Conservation (phyloP, 2,888 invertebrate species). For the Himalopsyche kuldschensis region DNA sequence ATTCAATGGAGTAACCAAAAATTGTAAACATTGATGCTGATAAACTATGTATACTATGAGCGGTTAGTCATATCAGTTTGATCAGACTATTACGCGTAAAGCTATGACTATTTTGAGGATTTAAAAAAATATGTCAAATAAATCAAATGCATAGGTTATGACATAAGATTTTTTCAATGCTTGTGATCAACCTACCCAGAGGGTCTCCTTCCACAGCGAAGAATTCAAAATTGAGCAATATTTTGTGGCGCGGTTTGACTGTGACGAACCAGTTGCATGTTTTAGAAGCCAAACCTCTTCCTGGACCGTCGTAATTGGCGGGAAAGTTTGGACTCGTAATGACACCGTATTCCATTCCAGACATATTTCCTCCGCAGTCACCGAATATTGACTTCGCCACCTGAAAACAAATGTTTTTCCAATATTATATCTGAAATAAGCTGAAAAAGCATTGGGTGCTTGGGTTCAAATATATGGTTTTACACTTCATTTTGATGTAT, state of each 20-base stretch:
- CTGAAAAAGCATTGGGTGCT: too few species aligned
- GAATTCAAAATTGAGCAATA: conserved; percentile 87
- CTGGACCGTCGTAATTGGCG: conserved; percentile 82
- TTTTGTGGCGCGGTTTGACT: conserved; percentile 81
- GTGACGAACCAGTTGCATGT: conserved; percentile 97
- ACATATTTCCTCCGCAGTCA: conserved; percentile 92
- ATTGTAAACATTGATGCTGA: not conserved
- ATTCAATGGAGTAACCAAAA: not conserved
- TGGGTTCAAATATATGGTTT: too few species aligned
- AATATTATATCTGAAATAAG: not conserved
- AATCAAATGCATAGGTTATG: too few species aligned
- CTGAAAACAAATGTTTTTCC: conserved; percentile 42
- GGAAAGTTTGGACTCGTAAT: conserved; percentile 92
- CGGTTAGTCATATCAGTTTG: too few species aligned
- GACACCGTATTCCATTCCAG: conserved; percentile 77
- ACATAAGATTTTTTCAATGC: not conserved
- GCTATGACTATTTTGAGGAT: too few species aligned
- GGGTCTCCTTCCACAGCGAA: conserved; percentile 95
- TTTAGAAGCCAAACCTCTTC: conserved; percentile 76
- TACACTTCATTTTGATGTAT: too few species aligned
- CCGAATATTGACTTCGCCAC: conserved; percentile 84
- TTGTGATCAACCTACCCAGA: conserved; percentile 60
- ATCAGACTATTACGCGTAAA: too few species aligned
- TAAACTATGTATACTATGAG: not conserved
- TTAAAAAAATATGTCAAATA: not conserved